Conservation (phyloP, 2,888 invertebrate species). For the Plagodis dolabraria region DNA sequence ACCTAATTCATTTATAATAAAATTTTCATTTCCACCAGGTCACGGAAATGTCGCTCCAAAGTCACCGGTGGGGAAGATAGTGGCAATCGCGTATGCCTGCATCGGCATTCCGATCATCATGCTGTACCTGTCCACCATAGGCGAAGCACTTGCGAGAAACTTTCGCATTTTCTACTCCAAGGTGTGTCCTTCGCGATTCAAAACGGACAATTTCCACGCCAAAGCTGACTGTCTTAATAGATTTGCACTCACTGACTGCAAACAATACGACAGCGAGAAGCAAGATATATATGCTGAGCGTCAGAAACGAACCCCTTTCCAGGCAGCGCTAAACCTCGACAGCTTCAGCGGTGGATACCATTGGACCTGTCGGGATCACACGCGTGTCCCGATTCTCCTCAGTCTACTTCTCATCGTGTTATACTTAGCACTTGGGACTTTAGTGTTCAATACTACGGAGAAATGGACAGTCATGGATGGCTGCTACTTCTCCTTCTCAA, state of each 20-base stretch:
- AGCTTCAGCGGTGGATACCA: slow-evolving; percentile 67
- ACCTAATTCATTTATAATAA: neutral
- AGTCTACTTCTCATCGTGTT: slow-evolving; percentile 93
- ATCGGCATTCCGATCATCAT: slow-evolving; percentile 95
- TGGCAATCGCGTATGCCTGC: slow-evolving; percentile 93
- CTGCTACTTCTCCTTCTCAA: slow-evolving; percentile 91
- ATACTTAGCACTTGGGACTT: slow-evolving; percentile 95
- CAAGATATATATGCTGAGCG: slow-evolving; percentile 48
- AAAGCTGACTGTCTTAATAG: slow-evolving; percentile 56
- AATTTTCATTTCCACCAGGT: slow-evolving; percentile 80
- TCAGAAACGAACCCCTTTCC: slow-evolving; percentile 68
- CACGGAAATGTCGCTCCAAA: slow-evolving; percentile 93
- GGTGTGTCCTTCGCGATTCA: slow-evolving; percentile 60
- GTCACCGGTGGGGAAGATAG: slow-evolving; percentile 91
- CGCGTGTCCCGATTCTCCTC: slow-evolving; percentile 94
- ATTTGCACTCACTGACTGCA: slow-evolving; percentile 45
- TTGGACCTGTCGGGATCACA: slow-evolving; percentile 82
- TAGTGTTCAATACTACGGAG: slow-evolving; percentile 95
- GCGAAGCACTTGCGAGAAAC: slow-evolving; percentile 92
- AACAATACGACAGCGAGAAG: slow-evolving; percentile 52
- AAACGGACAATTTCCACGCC: slow-evolving; percentile 49
- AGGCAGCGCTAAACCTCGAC: slow-evolving; percentile 74
- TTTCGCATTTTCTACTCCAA: slow-evolving; percentile 89
- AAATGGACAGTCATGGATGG: slow-evolving; percentile 96
- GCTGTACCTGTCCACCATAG: slow-evolving; percentile 94